phyloP scores from a whole-genome alignment of 2,797 vertebrate genomes.

The Gambelia wislizenii region DNA sequence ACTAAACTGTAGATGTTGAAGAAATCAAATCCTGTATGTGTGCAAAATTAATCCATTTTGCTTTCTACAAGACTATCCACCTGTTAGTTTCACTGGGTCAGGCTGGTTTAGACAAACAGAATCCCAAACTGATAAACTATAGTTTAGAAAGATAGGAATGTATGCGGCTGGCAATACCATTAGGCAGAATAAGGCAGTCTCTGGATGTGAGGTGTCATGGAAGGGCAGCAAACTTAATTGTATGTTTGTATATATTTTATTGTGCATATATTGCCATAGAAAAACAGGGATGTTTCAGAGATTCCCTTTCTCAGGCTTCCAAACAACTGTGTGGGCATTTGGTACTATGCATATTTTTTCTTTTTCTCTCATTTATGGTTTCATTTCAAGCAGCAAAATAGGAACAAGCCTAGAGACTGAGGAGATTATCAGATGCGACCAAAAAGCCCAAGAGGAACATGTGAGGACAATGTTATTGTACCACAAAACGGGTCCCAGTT shows the following conservation, averaged over 20 bases:
- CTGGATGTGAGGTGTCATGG: too few relatives aligned
- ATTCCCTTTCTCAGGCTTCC: neutral
- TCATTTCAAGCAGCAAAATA: neutral
- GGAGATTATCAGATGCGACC: too few relatives aligned
- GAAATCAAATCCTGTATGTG: neutral
- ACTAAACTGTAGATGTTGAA: neutral
- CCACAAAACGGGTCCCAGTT: too few relatives aligned
- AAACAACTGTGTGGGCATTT: neutral
- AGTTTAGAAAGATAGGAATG: neutral
- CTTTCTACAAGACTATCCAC: neutral
- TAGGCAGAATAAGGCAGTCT: too few relatives aligned
- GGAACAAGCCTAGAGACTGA: neutral
- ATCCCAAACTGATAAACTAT: neutral
- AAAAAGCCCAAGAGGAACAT: too few relatives aligned
- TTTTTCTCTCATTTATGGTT: neutral
- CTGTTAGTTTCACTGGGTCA: neutral
- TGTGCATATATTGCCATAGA: too few relatives aligned
- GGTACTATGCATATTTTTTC: neutral
- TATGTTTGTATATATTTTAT: neutral
- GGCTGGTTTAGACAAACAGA: neutral
- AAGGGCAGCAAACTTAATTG: too few relatives aligned
- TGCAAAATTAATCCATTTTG: neutral
- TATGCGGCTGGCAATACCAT: too few relatives aligned
- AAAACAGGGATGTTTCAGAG: neutral
- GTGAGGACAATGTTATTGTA: too few relatives aligned